These are phyloP conservation scores for Diachrysia chrysitis DNA, from an alignment of 2,888 invertebrate genomes.

Conservation along the genomic window DNA sequence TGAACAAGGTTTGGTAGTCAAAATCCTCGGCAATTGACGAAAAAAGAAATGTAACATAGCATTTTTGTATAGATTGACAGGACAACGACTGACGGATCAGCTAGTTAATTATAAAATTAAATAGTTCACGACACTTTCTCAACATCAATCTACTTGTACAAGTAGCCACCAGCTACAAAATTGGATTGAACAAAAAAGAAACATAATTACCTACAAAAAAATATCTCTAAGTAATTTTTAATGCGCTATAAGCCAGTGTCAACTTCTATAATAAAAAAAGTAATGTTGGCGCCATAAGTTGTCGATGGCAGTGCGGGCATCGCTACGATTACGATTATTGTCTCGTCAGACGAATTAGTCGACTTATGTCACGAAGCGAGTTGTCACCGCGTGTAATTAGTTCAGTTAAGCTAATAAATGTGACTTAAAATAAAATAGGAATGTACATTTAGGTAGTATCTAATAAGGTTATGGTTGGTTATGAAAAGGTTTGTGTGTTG, in stretches of 20 bases:
- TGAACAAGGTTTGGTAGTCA: no score
- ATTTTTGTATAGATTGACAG: no score
- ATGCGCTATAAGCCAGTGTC: constrained; percentile 63
- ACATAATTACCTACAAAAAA: constrained; percentile 17
- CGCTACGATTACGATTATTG: constrained; percentile 72
- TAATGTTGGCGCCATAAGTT: constrained; percentile 71
- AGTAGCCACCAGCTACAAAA: constrained; percentile 19
- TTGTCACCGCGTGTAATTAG: constrained; percentile 76
- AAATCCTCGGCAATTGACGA: no score
- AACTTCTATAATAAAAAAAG: constrained; percentile 63
- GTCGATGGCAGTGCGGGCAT: constrained; percentile 67
- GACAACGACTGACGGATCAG: no score
- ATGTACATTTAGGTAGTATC: constrained; percentile 28
- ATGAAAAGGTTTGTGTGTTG: constrained; percentile 20
- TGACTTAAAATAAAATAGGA: constrained; percentile 53
- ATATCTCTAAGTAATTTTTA: constrained; percentile 41
- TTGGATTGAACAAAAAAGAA: constrained; percentile 29
- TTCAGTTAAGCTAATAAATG: constrained; percentile 64
- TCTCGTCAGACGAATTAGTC: constrained; percentile 71
- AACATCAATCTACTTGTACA: background rate
- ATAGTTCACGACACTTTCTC: constrained; percentile 10
- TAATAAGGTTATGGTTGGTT: constrained; percentile 19
- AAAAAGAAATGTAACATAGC: no score
- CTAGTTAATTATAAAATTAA: background rate
- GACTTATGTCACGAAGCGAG: constrained; percentile 68